These are phyloP conservation scores for Maniola jurtina DNA, from an alignment of 1,140 invertebrate species.

Conservation along the genomic window DNA sequence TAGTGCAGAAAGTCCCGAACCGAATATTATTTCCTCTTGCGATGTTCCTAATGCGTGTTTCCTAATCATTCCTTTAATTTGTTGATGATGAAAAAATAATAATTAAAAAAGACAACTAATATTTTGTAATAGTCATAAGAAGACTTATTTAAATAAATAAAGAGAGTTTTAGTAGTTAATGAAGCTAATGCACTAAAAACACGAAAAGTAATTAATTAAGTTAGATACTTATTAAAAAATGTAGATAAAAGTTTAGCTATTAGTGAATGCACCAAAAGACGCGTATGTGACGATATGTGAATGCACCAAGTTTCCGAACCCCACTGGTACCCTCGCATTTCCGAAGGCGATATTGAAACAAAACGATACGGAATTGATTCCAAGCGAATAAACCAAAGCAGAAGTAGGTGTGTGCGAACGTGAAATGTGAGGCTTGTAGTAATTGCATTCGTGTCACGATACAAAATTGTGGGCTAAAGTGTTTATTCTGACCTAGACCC, in stretches of 20 bases:
- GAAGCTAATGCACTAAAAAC: neutral
- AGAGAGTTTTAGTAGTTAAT: neutral
- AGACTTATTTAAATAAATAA: neutral
- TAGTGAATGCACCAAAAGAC: conserved; percentile 4
- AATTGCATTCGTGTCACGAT: conserved; percentile 59
- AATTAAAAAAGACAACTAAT: too few relatives aligned
- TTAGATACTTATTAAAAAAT: neutral
- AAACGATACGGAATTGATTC: conserved; percentile 44
- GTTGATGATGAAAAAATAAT: too few relatives aligned
- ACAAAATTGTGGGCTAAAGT: conserved; percentile 10
- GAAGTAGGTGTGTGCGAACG: conserved; percentile 34
- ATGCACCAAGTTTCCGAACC: conserved; percentile 30
- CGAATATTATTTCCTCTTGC: conserved; percentile 65
- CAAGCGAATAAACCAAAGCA: conserved; percentile 40
- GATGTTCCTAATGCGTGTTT: conserved; percentile 61
- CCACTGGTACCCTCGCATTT: conserved; percentile 33
- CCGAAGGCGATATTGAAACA: conserved; percentile 36
- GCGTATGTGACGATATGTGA: conserved; percentile 20
- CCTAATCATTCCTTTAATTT: conserved; percentile 38
- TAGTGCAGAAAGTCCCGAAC: conserved; percentile 36
- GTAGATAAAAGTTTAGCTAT: neutral
- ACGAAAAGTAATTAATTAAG: neutral
- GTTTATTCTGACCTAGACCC: neutral
- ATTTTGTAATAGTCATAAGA: too few relatives aligned
- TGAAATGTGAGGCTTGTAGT: conserved; percentile 40